These are phyloP conservation scores for Hypothenemus hampei DNA, from an alignment of 1,140 invertebrate species.

Conservation along the genomic window DNA sequence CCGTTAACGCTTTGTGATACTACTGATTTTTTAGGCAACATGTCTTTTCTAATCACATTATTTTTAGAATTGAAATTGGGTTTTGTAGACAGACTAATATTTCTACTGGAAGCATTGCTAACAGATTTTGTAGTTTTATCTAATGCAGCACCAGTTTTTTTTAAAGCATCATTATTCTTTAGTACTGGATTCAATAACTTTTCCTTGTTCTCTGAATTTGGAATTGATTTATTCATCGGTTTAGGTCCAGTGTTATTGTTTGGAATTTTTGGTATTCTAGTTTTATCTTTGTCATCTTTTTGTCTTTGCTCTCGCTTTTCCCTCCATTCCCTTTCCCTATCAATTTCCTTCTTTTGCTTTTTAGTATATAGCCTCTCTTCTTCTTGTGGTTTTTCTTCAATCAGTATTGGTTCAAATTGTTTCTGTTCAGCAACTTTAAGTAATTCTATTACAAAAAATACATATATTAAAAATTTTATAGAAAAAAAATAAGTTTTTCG, in stretches of 20 bases:
- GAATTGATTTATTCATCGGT: neutral
- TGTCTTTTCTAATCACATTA: neutral
- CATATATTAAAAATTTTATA: neutral
- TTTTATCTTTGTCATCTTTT: neutral
- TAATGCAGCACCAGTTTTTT: too few species aligned
- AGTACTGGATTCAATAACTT: too few species aligned
- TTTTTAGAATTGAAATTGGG: neutral
- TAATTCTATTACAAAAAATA: constrained; percentile 49
- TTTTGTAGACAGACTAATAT: neutral
- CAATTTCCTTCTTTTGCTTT: constrained; percentile 69
- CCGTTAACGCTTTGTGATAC: neutral
- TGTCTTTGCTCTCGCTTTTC: constrained; percentile 45
- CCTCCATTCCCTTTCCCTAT: constrained; percentile 53
- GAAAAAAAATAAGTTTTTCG: neutral
- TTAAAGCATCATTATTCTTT: too few species aligned
- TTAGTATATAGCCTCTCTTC: constrained; percentile 74
- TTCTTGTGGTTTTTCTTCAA: constrained; percentile 55
- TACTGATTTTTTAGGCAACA: neutral
- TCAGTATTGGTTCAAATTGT: constrained; percentile 68
- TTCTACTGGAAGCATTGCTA: neutral
- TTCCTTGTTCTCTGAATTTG: too few species aligned
- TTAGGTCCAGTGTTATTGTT: neutral
- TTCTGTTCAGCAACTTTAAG: constrained; percentile 78
- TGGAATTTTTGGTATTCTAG: neutral
- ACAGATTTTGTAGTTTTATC: neutral